Conservation (phyloP, 2,797 vertebrate species). For the Lithobates sylvaticus region DNA sequence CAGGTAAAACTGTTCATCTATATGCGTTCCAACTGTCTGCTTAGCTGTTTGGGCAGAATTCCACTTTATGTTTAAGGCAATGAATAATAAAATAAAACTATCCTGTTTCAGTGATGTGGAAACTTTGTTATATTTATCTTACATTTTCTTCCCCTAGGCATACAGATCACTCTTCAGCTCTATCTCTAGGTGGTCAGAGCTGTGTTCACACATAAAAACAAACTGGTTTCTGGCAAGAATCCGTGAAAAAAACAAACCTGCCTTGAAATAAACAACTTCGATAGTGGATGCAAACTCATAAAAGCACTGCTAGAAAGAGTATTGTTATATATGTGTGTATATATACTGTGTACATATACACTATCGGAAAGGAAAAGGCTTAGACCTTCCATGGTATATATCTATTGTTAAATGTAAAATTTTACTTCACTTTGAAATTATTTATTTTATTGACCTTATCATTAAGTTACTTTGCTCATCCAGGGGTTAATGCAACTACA, state of each 20-base stretch:
- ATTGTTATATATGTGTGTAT: no score
- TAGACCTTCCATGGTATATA: no score
- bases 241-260: neutral
- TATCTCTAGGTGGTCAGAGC: neutral
- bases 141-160: slow-evolving; percentile 36
- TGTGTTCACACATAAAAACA: neutral
- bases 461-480: neutral
- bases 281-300: no score
- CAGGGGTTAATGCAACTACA: neutral
- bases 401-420: neutral
- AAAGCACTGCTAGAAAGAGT: no score
- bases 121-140: slow-evolving; percentile 17
- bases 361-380: no score
- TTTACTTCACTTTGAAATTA: no score
- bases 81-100: neutral
- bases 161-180: neutral
- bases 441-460: neutral
- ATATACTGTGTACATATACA: no score
- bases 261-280: neutral
- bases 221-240: neutral
- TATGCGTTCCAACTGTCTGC: neutral
- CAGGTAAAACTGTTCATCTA: neutral
- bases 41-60: neutral
- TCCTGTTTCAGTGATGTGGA: neutral
- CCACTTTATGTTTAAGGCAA: neutral